A percentile compares a stretch with the other conserved stretches of the same genome.
Conservation (phyloP, 2,888 invertebrate genomes). For the Drosophila borealis region DNA sequence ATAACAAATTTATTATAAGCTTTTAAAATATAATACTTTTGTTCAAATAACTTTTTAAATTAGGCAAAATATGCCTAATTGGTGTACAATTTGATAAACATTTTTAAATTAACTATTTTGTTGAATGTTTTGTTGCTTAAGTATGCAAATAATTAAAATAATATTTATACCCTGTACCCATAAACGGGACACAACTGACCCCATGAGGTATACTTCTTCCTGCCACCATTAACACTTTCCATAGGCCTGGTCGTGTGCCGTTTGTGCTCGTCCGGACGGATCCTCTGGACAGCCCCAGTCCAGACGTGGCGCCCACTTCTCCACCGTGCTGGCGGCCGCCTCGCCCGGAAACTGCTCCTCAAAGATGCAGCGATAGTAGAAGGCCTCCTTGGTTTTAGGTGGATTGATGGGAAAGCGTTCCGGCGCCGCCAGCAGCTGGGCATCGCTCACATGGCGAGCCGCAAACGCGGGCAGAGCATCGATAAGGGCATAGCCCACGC, state of each 20-base stretch:
- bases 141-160: too few species aligned
- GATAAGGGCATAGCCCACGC: slow-evolving; percentile 82
- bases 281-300: slow-evolving; percentile 83
- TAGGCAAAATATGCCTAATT: too few species aligned
- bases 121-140: too few species aligned
- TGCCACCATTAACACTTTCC: slow-evolving; percentile 28
- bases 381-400: slow-evolving; percentile 90
- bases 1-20: neutral
- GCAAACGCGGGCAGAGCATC: slow-evolving; percentile 84
- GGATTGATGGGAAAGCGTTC: slow-evolving; percentile 88
- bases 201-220: too few species aligned
- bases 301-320: slow-evolving; percentile 78
- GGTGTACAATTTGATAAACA: too few species aligned
- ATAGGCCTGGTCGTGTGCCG: slow-evolving; percentile 59
- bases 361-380: slow-evolving; percentile 87
- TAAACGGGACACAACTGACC: too few species aligned
- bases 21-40: neutral
- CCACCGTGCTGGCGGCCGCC: slow-evolving; percentile 74
- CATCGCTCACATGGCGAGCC: slow-evolving; percentile 87
- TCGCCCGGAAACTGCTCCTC: slow-evolving; percentile 78
- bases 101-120: too few species aligned
- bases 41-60: neutral
- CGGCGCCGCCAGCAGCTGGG: slow-evolving; percentile 85
- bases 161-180: too few species aligned
- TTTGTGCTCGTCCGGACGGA: slow-evolving; percentile 81